Percentiles rank a stretch among this genome's conserved stretches.
Evolutionary conservation across 92 coral and sea anemone species (phyloP).

Genomic region (Parazoanthus atlanticus): DNA sequence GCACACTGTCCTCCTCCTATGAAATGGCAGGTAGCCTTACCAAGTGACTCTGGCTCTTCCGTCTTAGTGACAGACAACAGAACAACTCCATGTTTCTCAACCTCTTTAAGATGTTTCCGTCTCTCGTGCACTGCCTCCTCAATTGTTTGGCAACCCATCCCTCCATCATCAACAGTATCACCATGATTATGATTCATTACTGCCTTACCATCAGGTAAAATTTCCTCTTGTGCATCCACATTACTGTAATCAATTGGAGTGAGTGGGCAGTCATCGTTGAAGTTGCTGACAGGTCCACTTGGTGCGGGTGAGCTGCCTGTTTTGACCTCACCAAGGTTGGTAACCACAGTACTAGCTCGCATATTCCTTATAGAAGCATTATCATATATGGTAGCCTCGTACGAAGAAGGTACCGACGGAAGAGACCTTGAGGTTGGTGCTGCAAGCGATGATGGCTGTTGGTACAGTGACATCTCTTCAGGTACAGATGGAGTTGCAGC

Average conservation of each 20-base stretch:
- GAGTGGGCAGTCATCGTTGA: neutral
- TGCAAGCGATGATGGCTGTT: slow-evolving; percentile 17
- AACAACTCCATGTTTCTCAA: slow-evolving; percentile 65
- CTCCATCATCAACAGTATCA: slow-evolving; percentile 80
- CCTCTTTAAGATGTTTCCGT: slow-evolving; percentile 60
- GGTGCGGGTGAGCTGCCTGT: neutral
- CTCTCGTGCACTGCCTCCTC: slow-evolving; percentile 76
- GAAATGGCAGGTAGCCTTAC: slow-evolving; percentile 23
- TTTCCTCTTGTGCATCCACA: neutral
- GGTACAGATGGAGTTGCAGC: neutral
- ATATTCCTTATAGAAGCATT: slow-evolving; percentile 33
- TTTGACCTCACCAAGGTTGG: neutral
- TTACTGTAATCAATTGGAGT: slow-evolving; percentile 39
- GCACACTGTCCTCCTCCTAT: slow-evolving; percentile 13
- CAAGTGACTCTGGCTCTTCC: slow-evolving; percentile 16
- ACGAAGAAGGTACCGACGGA: neutral
- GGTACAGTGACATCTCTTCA: slow-evolving; percentile 25
- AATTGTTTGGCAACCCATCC: slow-evolving; percentile 76
- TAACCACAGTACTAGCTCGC: slow-evolving; percentile 1
- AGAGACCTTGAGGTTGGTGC: neutral
- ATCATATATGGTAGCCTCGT: slow-evolving; percentile 15
- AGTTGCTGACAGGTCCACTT: neutral
- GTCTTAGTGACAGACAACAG: slow-evolving; percentile 54
- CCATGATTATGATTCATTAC: slow-evolving; percentile 7
- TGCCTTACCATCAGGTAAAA: slow-evolving; percentile 25